Evolutionary conservation across 1,140 invertebrate species (phyloP), one percentile per base, ranked within the genome.

Genomic region (Maniola jurtina): DNA sequence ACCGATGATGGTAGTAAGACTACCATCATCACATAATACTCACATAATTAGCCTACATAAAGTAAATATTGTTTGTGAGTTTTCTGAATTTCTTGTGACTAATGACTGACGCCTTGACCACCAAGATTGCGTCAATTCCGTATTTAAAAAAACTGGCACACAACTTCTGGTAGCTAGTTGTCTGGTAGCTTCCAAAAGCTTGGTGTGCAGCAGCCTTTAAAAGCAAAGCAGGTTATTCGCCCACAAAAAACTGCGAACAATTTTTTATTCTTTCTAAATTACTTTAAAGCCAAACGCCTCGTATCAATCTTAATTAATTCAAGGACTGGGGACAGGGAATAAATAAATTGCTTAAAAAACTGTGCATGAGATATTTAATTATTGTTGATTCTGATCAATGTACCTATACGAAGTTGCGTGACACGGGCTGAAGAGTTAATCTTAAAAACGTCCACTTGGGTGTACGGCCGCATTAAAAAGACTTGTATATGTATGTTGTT

Each of bases 221-320:
- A 25, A 25, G 25, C 25, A 25, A 25, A n/a, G n/a, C n/a, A n/a
- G n/a, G n/a, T n/a, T 36, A 36, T 36, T 5, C 5, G 9, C 36
- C 5, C 36, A 36, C 5, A 6, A 36, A 36, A 36, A 9, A 38
- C 7, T 11, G 38, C 7, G 38, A 13, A 45, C 42, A 11, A 1
- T n/a, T 45, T 6, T 6, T 6, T 6, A 6, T 52, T 16, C 48
- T 15, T 25, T 52, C 13, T 25, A 52, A 52, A 52, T 16, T 52
- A 16, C 15, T 52, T 52, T 52, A 52, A 48, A 52, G 5, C 48
- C 5, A 13, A 52, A 52, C 65, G 68, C 75, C 76, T 77, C 68
- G 68, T 73, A 85, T 85, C 80, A 87, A 85, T 87, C 82, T 86
- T 86, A 88, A 88, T 88, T 88, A 84, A 84, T 79, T 79, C 77